A percentile compares a stretch with the other conserved stretches of the same genome.
Conservation (phyloP, 2,797 vertebrate genomes). For the Gambelia wislizenii region DNA sequence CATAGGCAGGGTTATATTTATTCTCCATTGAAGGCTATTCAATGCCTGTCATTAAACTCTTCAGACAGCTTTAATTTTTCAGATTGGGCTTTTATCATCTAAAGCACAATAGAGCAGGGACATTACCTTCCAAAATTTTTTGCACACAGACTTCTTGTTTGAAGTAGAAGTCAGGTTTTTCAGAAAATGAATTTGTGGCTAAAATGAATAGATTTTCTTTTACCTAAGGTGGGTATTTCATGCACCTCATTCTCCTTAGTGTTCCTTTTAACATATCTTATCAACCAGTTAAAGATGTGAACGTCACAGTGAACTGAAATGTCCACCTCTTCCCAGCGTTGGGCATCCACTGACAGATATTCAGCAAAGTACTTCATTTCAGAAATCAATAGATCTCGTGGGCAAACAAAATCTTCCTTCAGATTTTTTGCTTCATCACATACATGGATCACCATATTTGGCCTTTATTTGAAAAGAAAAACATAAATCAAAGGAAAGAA, state of each 20-base stretch:
- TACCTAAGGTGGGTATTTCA: slow-evolving; percentile 92
- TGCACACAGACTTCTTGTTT: slow-evolving; percentile 28
- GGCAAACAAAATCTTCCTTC: slow-evolving; percentile 96
- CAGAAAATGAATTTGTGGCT: neutral
- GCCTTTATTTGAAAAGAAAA: slow-evolving; percentile 80
- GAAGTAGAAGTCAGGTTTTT: slow-evolving; percentile 30
- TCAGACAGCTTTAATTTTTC: neutral
- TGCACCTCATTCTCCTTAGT: slow-evolving; percentile 80
- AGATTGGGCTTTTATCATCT: neutral
- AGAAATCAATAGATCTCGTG: slow-evolving; percentile 93
- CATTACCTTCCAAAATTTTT: slow-evolving; percentile 28
- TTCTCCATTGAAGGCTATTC: no score
- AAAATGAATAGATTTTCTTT: slow-evolving; percentile 18
- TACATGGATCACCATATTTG: slow-evolving; percentile 98
- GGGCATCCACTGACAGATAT: slow-evolving; percentile 92
- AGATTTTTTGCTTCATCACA: slow-evolving; percentile 97
- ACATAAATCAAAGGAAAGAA: slow-evolving; percentile 64
- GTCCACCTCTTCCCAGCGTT: slow-evolving; percentile 98
- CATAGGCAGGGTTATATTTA: no score
- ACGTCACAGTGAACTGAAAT: slow-evolving; percentile 98
- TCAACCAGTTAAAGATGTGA: slow-evolving; percentile 99
- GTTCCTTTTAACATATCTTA: slow-evolving; percentile 95
- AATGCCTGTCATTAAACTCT: neutral
- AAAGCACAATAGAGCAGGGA: neutral
- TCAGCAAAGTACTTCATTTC: slow-evolving; percentile 99